Conservation (phyloP, 1,140 invertebrate species). For the Phortica variegata region DNA sequence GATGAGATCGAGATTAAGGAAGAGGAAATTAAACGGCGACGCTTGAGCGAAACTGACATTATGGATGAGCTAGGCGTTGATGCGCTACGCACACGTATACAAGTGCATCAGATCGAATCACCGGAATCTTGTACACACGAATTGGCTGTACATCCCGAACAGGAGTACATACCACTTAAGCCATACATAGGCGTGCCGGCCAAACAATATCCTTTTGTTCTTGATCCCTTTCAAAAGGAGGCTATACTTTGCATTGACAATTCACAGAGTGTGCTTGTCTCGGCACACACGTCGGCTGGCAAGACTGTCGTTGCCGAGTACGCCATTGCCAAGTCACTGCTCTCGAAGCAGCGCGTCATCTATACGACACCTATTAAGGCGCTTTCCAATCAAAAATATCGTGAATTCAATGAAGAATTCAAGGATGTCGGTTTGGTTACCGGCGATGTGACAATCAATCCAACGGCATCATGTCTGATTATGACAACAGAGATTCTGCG, state of each 20-base stretch:
- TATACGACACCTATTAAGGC: slow-evolving; percentile 99
- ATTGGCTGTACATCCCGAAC: slow-evolving; percentile 84
- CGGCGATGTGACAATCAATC: slow-evolving; percentile 99
- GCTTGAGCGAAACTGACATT: slow-evolving; percentile 39
- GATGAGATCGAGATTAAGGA: no score
- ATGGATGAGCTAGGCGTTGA: slow-evolving; percentile 56
- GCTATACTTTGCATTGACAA: slow-evolving; percentile 98
- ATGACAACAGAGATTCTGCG: slow-evolving; percentile 99
- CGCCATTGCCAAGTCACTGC: slow-evolving; percentile 65
- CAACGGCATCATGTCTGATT: slow-evolving; percentile 94
- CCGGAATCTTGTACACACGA: slow-evolving; percentile 90
- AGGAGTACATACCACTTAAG: slow-evolving; percentile 76
- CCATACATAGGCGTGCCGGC: slow-evolving; percentile 69
- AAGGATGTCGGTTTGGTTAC: slow-evolving; percentile 97
- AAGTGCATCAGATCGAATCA: slow-evolving; percentile 84
- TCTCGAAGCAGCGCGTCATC: slow-evolving; percentile 86
- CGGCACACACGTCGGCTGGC: slow-evolving; percentile 99
- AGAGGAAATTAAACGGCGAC: slow-evolving; percentile 1
- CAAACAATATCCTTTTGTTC: slow-evolving; percentile 90
- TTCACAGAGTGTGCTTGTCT: slow-evolving; percentile 95
- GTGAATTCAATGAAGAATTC: slow-evolving; percentile 98
- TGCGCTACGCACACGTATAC: slow-evolving; percentile 64
- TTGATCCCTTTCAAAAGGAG: slow-evolving; percentile 99
- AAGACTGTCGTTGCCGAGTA: slow-evolving; percentile 99
- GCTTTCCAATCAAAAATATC: slow-evolving; percentile 98